A percentile compares a stretch with the other conserved stretches of the same genome.
phyloP scores from a whole-genome alignment of 1,140 invertebrate genomes.

The Dinoponera quadriceps region DNA sequence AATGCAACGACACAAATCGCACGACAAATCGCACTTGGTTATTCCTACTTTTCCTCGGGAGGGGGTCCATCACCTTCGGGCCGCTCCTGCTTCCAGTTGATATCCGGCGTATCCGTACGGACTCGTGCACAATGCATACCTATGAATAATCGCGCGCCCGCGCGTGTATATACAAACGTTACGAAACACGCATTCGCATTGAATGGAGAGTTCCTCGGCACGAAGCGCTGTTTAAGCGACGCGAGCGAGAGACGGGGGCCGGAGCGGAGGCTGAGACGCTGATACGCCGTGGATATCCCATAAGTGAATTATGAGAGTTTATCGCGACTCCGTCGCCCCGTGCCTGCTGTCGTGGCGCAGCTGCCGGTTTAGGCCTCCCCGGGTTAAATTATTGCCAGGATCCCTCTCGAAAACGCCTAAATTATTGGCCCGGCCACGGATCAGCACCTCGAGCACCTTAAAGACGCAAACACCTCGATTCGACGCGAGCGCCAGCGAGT shows the following conservation, averaged over 20 bases:
- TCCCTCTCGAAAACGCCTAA: slow-evolving; percentile 56
- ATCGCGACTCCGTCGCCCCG: slow-evolving; percentile 71
- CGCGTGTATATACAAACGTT: slow-evolving; percentile 56
- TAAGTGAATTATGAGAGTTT: slow-evolving; percentile 77
- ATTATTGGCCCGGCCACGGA: slow-evolving; percentile 64
- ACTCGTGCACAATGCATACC: slow-evolving; percentile 55
- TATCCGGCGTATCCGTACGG: slow-evolving; percentile 6
- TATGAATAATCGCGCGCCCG: slow-evolving; percentile 67
- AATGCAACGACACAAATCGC: too few relatives aligned
- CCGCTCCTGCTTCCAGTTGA: background rate
- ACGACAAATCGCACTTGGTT: background rate
- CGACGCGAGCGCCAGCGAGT: background rate
- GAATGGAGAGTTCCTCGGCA: slow-evolving; percentile 63
- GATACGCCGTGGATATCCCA: slow-evolving; percentile 64
- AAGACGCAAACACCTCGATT: slow-evolving; percentile 16
- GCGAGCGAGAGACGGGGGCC: slow-evolving; percentile 15
- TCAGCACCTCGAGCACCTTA: slow-evolving; percentile 47
- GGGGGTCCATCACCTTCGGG: background rate
- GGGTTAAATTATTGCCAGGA: slow-evolving; percentile 69
- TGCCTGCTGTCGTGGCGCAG: slow-evolving; percentile 61
- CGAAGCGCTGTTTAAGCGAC: slow-evolving; percentile 46
- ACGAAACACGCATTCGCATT: slow-evolving; percentile 68
- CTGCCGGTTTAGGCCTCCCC: slow-evolving; percentile 67
- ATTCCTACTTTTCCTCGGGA: background rate
- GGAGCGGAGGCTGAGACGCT: slow-evolving; percentile 42